Percentiles rank a stretch among this genome's conserved stretches.
Evolutionary conservation across 2,888 invertebrate species (phyloP).

Genomic region (Hypena proboscidalis): DNA sequence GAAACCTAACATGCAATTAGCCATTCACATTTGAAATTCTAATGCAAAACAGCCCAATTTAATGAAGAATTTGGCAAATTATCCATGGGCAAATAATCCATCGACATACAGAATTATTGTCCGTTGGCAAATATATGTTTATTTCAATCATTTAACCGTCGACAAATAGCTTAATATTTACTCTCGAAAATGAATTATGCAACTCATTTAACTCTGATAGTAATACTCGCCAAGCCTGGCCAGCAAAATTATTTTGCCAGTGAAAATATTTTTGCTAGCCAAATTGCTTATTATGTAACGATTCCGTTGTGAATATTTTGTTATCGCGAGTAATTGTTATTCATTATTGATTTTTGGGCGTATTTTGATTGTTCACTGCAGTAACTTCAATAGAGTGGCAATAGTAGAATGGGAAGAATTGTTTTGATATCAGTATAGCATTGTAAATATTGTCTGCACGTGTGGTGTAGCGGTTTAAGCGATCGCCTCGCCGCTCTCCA

Average conservation of each 20-base stretch:
- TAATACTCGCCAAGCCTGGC: conserved; percentile 35
- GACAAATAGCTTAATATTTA: conserved; percentile 36
- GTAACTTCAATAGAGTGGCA: too few species aligned
- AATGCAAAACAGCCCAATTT: conserved; percentile 1
- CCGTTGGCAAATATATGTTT: not conserved
- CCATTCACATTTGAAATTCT: conserved; percentile 4
- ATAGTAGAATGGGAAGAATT: too few species aligned
- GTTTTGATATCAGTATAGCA: too few species aligned
- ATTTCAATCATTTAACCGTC: conserved; percentile 10
- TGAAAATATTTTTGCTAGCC: conserved; percentile 37
- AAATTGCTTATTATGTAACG: conserved; percentile 36
- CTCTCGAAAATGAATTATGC: conserved; percentile 36
- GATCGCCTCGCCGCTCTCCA: too few species aligned
- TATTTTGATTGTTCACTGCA: too few species aligned
- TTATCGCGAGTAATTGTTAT: conserved; percentile 15
- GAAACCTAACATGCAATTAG: not conserved
- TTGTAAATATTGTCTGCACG: too few species aligned
- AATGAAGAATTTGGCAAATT: conserved; percentile 1
- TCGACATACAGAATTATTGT: not conserved
- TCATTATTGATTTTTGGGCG: not conserved
- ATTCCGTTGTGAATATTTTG: conserved; percentile 6
- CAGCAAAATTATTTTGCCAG: conserved; percentile 35
- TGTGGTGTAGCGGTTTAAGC: too few species aligned
- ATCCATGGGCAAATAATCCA: too few species aligned
- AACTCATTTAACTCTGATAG: conserved; percentile 49